Base-by-base conservation (phyloP, 92 coral and sea anemone genomes). In the Muricea muricata region DNA sequence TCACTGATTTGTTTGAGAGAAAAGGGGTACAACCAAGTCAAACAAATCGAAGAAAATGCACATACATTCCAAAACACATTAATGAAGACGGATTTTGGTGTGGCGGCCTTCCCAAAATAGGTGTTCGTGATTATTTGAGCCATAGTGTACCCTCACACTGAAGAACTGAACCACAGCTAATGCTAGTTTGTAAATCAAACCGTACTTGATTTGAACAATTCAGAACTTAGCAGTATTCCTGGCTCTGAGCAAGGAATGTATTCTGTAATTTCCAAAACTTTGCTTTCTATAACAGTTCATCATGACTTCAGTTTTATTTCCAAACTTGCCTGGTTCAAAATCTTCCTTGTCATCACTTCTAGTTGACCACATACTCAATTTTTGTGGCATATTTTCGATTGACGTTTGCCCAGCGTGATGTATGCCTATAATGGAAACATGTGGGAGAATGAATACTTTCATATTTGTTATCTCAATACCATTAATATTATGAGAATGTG, bases 91-190 rank as follows among this genome's bases (percentile, higher is more conserved):
- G 82, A 72, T 75, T 23, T 60, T 91, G 94, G 45, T 89, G 57
- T 50, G 89, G 92, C 65, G 94, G 91, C 15, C 84, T 83, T 75
- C 11, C 80, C 13, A 91, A 88, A 42, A 75, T 31, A 80, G 89
- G 21, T 41, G 14, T 31, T 13, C 42, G 45, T 1, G 81, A 88
- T 18, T 77, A 75, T 50, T 84, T 79, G 45, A 91, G 75, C 94
- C 94, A 91, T 12, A 81, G 83, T 67, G 87, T 34, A 66, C 75
- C 17, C 65, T 80, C 75, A 42, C 58, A 11, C 55, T 55, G 42
- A 76, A 76, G 25, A 76, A 76, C 82, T 42, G 82, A 23, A 50
- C 80, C 63, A 73, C 80, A 73, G 65, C 29, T 73, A 24, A 73
- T 73, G 60, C 18, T 52, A 9, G 60, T 52, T 52, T 52, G 60